These are phyloP conservation scores for Alviniconcha marisindica DNA, from an alignment of 1,140 invertebrate genomes.

Conservation along the genomic window DNA sequence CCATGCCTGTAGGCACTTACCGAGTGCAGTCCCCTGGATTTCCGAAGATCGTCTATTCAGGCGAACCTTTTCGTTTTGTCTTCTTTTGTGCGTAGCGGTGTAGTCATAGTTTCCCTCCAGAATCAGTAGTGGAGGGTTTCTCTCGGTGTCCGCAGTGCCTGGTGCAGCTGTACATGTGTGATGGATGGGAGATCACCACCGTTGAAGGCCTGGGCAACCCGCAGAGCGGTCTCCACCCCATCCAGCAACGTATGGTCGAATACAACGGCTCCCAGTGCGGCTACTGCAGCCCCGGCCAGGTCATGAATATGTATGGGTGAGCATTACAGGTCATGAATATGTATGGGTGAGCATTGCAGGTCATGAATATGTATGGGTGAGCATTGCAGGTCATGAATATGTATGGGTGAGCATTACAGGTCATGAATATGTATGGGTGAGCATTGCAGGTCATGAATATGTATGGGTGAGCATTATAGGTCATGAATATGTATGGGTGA, in stretches of 20 bases:
- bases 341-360: conserved; percentile 59
- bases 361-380: neutral
- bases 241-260: conserved; percentile 53
- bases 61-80: too few species aligned
- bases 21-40: too few species aligned
- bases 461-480: conserved; percentile 46
- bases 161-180: conserved; percentile 82
- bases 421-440: neutral
- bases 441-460: neutral
- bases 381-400: neutral
- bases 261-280: conserved; percentile 75
- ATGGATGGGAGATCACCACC: conserved; percentile 86
- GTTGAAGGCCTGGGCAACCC: conserved; percentile 86
- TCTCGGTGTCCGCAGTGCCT: conserved; percentile 79
- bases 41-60: too few species aligned
- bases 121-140: too few species aligned
- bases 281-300: conserved; percentile 75
- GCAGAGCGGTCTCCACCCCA: conserved; percentile 61
- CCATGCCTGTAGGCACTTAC: too few species aligned
- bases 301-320: conserved; percentile 59
- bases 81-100: too few species aligned
- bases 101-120: too few species aligned
- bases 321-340: conserved; percentile 65
- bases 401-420: neutral
- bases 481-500: conserved; percentile 67